Base-by-base conservation (phyloP, 2,888 invertebrate species). In the Lasius platythorax region DNA sequence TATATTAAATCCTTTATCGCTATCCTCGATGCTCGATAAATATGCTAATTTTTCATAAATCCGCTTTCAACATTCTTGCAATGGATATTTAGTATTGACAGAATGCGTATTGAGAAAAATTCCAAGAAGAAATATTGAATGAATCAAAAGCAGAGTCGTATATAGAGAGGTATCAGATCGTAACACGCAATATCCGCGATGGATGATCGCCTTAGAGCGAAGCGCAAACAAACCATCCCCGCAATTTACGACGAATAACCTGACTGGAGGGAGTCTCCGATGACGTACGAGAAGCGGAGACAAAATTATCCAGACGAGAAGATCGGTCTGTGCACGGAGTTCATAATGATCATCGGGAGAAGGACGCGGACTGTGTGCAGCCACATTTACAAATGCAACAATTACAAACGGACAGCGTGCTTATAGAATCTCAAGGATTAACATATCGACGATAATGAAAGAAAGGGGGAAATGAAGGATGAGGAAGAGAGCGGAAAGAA, bases 271-370 rank as follows among this genome's bases (percentile, higher is more conserved):
- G 28, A 63, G 46, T 9, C 28, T 50, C 37, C 50, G 37, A 79
- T 79, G 72, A 81, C 79, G 72, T 61, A 72, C 37, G 61, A 81
- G 61, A 81, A 37, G 50, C 37, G 46, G 9, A 28, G 61, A 61
- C 79, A 73, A 81, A 81, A 81, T 73, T 81, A 73, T 72, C 79
- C 28, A 23, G 58, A 15, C 43, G 1, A 23, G 61, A 3, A 79
- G 12, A 72, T 72, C 61, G 58, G 56, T 43, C 53, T 28, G 6
- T 23, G 28, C 28, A 37, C 37, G 28, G 28, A 66, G 23, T 43
- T 11, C 6, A 70, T 33, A 58, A 70, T 70, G 30, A 46, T 70
- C 6, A 2, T 50, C n/a, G 46, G 28, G 18, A 79, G 43, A 70
- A 78, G 58, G 33, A 61, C 46, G 37, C 43, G 50, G 11, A 4